phyloP scores from a whole-genome alignment of 2,113 vertebrate species.

The Cacatua alba region DNA sequence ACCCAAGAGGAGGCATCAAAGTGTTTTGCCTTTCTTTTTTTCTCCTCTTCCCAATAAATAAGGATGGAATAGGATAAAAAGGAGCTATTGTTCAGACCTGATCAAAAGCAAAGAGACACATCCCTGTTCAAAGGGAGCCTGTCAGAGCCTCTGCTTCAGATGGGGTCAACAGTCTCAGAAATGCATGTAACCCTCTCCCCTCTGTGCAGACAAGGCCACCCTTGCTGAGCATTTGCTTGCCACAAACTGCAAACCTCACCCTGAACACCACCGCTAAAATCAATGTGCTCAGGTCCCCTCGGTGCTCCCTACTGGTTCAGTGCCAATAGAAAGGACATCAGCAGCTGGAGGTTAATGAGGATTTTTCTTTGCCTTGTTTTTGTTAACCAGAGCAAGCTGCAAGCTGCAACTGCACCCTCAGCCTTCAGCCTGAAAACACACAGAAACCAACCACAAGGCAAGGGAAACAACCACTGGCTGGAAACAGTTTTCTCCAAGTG shows the following conservation, averaged over 20 bases:
- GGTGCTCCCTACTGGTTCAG: background rate
- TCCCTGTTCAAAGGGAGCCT: slow-evolving; percentile 33
- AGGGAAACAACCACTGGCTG: background rate
- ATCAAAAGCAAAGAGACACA: slow-evolving; percentile 21
- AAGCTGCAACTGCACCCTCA: background rate
- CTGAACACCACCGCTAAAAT: background rate
- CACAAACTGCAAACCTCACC: background rate
- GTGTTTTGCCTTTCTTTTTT: background rate
- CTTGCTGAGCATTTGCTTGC: background rate
- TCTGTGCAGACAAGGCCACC: background rate
- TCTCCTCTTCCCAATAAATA: background rate
- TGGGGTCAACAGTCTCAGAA: background rate
- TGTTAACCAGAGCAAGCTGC: background rate
- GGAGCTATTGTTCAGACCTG: background rate
- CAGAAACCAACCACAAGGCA: background rate
- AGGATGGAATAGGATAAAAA: background rate
- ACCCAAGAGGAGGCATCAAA: background rate
- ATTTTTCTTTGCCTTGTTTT: background rate
- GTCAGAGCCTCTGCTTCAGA: background rate
- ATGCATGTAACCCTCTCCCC: background rate
- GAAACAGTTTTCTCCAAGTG: background rate
- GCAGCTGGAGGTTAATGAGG: background rate
- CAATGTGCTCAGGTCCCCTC: background rate
- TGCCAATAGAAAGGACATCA: background rate
- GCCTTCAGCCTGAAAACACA: background rate